These are phyloP conservation scores for Diorhabda sublineata DNA, from an alignment of 1,140 invertebrate species.

Conservation along the genomic window DNA sequence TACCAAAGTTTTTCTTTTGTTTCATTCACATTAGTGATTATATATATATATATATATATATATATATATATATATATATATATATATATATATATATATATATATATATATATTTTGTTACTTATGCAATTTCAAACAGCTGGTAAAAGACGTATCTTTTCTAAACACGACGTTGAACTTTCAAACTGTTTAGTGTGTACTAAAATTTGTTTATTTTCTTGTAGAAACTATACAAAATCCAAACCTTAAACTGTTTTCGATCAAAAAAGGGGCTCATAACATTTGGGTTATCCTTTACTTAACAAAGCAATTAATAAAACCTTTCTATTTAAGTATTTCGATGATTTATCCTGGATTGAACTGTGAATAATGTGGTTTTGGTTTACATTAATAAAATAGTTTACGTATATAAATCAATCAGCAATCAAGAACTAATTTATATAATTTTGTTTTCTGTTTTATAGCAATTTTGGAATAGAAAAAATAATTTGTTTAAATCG, in stretches of 20 bases:
- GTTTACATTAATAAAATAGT: conserved; percentile 20
- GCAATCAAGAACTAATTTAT: conserved; percentile 16
- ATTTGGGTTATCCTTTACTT: conserved; percentile 6
- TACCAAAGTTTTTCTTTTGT: too few species aligned
- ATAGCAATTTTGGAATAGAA: conserved; percentile 19
- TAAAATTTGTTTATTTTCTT: too few species aligned
- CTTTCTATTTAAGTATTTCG: conserved; percentile 12
- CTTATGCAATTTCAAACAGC: too few species aligned
- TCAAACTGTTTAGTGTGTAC: too few species aligned
- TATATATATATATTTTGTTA: too few species aligned
- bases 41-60: too few species aligned
- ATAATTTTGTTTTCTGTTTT: conserved; percentile 22
- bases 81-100: too few species aligned
- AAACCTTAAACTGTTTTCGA: neutral
- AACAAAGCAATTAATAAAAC: conserved; percentile 10
- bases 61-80: too few species aligned
- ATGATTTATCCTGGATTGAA: conserved; percentile 14
- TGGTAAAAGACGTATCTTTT: too few species aligned
- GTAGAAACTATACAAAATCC: too few species aligned
- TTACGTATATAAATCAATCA: conserved; percentile 22
- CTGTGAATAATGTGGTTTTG: conserved; percentile 1
- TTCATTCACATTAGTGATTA: too few species aligned
- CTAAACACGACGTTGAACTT: too few species aligned
- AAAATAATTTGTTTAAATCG: conserved; percentile 23
- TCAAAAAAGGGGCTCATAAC: conserved; percentile 1